Conservation (phyloP, 2,888 invertebrate species). For the Drosophila formosana region DNA sequence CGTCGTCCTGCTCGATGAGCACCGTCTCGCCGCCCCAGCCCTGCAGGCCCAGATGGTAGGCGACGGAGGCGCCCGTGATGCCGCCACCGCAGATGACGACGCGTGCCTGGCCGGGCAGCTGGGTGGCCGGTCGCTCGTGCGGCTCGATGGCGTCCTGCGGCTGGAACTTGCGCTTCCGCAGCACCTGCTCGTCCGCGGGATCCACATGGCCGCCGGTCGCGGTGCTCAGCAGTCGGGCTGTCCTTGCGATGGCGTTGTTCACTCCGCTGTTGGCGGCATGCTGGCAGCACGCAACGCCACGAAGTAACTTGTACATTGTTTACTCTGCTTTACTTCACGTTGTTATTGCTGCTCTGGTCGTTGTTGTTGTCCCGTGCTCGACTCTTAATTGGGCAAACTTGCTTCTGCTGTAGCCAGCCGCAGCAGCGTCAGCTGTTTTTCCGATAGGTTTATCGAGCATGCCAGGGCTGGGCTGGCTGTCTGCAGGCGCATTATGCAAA, state of each 20-base stretch:
- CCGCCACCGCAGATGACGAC: slow-evolving; percentile 94
- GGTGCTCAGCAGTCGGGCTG: slow-evolving; percentile 29
- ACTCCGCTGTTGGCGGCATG: slow-evolving; percentile 53
- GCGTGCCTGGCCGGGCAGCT: slow-evolving; percentile 72
- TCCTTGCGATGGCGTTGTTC: slow-evolving; percentile 19
- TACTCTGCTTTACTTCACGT: slow-evolving; percentile 5
- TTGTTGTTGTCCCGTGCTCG: slow-evolving; percentile 47
- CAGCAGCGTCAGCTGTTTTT: slow-evolving; percentile 1
- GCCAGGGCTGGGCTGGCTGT: slow-evolving; percentile 25
- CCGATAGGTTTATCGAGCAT: slow-evolving; percentile 18
- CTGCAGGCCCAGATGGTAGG: slow-evolving; percentile 93
- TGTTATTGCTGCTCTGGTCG: neutral
- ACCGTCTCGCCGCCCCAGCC: slow-evolving; percentile 94
- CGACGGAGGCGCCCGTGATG: slow-evolving; percentile 95
- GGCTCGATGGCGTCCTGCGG: slow-evolving; percentile 73
- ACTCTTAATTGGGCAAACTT: slow-evolving; percentile 20
- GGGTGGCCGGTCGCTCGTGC: slow-evolving; percentile 49
- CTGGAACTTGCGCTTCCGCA: slow-evolving; percentile 81
- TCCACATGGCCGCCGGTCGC: slow-evolving; percentile 26
- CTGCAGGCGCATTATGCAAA: neutral
- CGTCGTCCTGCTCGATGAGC: slow-evolving; percentile 92
- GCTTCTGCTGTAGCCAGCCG: slow-evolving; percentile 4
- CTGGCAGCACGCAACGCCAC: slow-evolving; percentile 56
- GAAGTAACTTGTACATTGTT: slow-evolving; percentile 54
- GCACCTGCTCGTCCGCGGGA: slow-evolving; percentile 66